Base-by-base conservation (phyloP, 2,113 vertebrate species). In the Vicugna pacos region DNA sequence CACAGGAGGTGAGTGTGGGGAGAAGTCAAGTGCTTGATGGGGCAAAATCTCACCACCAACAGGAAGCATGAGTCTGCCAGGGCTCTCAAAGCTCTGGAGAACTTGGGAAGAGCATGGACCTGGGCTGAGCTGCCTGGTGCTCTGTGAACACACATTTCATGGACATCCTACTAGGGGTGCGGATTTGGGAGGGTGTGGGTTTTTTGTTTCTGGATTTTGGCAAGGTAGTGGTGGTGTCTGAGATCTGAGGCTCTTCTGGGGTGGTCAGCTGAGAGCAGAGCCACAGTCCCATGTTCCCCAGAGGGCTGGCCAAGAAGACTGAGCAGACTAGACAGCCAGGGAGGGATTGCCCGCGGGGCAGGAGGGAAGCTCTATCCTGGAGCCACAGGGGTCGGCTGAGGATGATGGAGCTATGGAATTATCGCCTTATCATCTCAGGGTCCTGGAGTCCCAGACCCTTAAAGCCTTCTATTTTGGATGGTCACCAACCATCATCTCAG, bases 351-450 rank as follows among this genome's bases (percentile, higher is more conserved):
- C 9, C 73, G 4, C 32, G 28, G 42, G 3, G 22, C 46, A 30
- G 32, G 26, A 82, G 12, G 30, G 24, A 72, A 28, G 12, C 6
- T 62, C 38, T 50, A 10, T 65, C 20, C 65, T 32, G 48, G 77
- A 70, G 30, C 24, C 22, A 2, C 0, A 89, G 65, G 38, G 30
- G 0, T 8, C 8, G 5, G 19, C 12, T 13, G 20, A 64, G 32
- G 16, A 70, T 46, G 16, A 12, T 13, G 7, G 12, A 85, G 46
- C 72, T 54, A 6, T 24, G 26, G 28, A 72, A 80, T 54, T 20
- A 54, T 0, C 73, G 3, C 19, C 56, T n/a, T 30, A 14, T 24
- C 15, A 42, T 2, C 5, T 28, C 26, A 8, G 2, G 0, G 1
- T 20, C 72, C 76, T 22, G 11, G 24, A 67, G 0, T 13, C 26